These are phyloP conservation scores for Cheilinus undulatus DNA, from an alignment of 2,113 vertebrate species.

Conservation along the genomic window DNA sequence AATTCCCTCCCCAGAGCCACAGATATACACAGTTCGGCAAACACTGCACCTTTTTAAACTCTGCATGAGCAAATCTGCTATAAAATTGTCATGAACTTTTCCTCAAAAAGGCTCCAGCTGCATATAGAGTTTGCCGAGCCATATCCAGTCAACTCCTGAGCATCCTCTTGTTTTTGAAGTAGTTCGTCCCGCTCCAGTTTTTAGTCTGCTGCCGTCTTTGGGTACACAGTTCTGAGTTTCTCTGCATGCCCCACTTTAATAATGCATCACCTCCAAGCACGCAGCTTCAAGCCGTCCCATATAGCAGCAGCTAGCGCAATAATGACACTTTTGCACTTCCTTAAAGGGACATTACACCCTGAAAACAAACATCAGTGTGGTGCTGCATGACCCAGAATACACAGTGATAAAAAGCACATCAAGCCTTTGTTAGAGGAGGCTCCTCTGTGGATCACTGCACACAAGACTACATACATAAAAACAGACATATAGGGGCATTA, in stretches of 20 bases:
- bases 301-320: constrained; percentile 44
- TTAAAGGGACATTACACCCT: constrained; percentile 68
- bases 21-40: constrained; percentile 59
- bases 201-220: constrained; percentile 34
- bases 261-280: constrained; percentile 58
- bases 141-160: constrained; percentile 54
- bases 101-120: constrained; percentile 10
- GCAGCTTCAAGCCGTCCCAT: constrained; percentile 59
- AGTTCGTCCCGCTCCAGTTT: constrained; percentile 46
- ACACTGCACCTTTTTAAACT: constrained; percentile 30
- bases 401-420: constrained; percentile 33
- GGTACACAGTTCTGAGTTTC: constrained; percentile 53
- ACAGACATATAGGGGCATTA: no score
- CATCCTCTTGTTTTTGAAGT: constrained; percentile 10
- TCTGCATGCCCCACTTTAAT: constrained; percentile 68
- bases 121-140: constrained; percentile 30
- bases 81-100: neutral
- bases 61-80: constrained; percentile 18
- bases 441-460: neutral
- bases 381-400: constrained; percentile 33
- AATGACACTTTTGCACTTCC: constrained; percentile 27
- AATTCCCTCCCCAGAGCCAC: constrained; percentile 38
- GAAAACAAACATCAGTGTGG: constrained; percentile 25
- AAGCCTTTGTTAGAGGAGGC: neutral
- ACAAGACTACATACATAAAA: no score